A percentile compares a stretch with the other conserved stretches of the same genome.
phyloP scores from a whole-genome alignment of 2,888 invertebrate genomes.

The Lochmaea crataegi region DNA sequence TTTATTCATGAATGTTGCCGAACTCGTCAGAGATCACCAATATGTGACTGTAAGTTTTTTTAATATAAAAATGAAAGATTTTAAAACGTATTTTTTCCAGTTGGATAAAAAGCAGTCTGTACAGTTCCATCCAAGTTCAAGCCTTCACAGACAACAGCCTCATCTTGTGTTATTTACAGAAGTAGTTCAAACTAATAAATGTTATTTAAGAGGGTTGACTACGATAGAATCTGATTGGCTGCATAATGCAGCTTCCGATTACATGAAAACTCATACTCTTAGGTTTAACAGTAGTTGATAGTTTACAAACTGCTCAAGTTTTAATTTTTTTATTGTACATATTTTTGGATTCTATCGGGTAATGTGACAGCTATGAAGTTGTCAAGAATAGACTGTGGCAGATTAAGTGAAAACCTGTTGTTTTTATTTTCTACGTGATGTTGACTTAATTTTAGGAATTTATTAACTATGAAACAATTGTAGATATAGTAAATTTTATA shows the following conservation, averaged over 20 bases:
- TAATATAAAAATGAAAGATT: background rate
- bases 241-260: slow-evolving; percentile 70
- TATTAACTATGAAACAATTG: no score
- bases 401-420: no score
- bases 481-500: no score
- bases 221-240: slow-evolving; percentile 87
- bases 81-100: slow-evolving; percentile 57
- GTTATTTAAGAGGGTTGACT: slow-evolving; percentile 83
- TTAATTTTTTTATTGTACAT: background rate
- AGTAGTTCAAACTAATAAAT: slow-evolving; percentile 85
- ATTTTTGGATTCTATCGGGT: background rate
- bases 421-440: no score
- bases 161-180: slow-evolving; percentile 85
- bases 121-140: slow-evolving; percentile 86
- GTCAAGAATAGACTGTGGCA: no score
- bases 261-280: slow-evolving; percentile 58
- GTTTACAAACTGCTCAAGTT: background rate
- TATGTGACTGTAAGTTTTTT: slow-evolving; percentile 72
- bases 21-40: slow-evolving; percentile 77
- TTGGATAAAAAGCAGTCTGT: slow-evolving; percentile 75
- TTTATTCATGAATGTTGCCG: slow-evolving; percentile 88
- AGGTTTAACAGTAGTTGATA: slow-evolving; percentile 44
- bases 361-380: no score
- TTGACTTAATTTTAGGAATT: no score
- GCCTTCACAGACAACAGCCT: slow-evolving; percentile 78